A percentile compares a stretch with the other conserved stretches of the same genome.
These are phyloP conservation scores for Catocala nupta DNA, from an alignment of 2,888 invertebrate species.

Conservation along the genomic window DNA sequence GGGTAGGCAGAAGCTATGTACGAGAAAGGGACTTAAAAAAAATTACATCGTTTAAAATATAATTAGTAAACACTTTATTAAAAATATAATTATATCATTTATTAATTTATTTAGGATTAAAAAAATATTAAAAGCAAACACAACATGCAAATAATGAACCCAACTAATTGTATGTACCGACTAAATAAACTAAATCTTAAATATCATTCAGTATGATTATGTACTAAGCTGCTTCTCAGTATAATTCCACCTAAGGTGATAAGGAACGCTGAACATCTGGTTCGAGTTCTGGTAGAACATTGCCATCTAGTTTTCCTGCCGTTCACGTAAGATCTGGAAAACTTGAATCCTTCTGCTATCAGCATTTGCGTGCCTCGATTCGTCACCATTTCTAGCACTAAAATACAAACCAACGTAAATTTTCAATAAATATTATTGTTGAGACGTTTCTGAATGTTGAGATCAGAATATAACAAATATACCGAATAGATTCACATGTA, in stretches of 20 bases:
- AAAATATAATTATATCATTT: neutral
- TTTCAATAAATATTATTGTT: neutral
- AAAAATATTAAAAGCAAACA: too few species aligned
- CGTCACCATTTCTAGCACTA: constrained; percentile 60
- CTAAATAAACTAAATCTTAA: too few species aligned
- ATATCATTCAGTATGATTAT: constrained; percentile 50
- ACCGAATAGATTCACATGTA: too few species aligned
- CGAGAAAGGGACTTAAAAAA: too few species aligned
- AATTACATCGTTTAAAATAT: neutral
- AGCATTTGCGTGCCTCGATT: constrained; percentile 66
- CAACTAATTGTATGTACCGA: too few species aligned
- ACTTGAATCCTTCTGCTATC: constrained; percentile 60
- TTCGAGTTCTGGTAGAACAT: constrained; percentile 57
- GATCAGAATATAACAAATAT: too few species aligned
- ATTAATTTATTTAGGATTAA: too few species aligned
- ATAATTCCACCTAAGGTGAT: constrained; percentile 54
- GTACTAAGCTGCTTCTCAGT: constrained; percentile 49
- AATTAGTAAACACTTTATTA: neutral
- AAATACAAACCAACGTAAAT: constrained; percentile 34
- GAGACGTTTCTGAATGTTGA: too few species aligned
- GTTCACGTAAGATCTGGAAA: constrained; percentile 62
- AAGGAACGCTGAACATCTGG: constrained; percentile 61
- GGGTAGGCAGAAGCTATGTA: too few species aligned
- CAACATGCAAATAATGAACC: too few species aligned
- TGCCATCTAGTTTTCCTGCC: constrained; percentile 60